These are phyloP conservation scores for Aphidius gifuensis DNA, from an alignment of 1,140 invertebrate species.

Conservation along the genomic window DNA sequence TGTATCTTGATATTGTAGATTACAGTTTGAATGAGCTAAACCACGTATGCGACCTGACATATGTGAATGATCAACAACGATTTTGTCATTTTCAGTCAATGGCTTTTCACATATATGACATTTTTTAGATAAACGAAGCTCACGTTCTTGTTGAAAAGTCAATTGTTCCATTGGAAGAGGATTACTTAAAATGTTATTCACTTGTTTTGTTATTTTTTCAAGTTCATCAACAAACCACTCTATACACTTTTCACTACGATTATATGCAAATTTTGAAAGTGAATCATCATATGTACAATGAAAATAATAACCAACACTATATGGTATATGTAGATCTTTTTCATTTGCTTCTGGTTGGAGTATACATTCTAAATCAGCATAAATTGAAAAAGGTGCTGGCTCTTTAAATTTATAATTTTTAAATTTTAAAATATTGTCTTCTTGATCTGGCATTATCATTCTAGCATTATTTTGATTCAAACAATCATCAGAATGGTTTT, in stretches of 20 bases:
- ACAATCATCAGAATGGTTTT: neutral
- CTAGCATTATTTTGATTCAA: neutral
- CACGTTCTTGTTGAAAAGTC: too few species aligned
- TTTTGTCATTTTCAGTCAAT: too few species aligned
- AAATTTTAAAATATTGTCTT: conserved; percentile 25
- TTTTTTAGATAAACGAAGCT: too few species aligned
- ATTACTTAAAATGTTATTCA: neutral
- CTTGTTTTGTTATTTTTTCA: neutral
- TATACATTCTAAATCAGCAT: conserved; percentile 42
- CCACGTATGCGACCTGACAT: neutral
- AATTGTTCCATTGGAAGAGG: too few species aligned
- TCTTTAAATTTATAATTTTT: conserved; percentile 37
- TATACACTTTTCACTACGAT: conserved; percentile 36
- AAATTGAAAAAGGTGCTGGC: conserved; percentile 37
- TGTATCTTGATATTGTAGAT: conserved; percentile 24
- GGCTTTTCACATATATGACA: too few species aligned
- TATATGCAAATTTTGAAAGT: conserved; percentile 24
- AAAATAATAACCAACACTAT: conserved; percentile 44
- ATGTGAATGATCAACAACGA: too few species aligned
- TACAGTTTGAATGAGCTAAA: neutral
- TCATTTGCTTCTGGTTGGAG: conserved; percentile 32
- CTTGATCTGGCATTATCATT: neutral
- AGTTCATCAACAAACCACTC: conserved; percentile 31
- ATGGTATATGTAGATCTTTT: conserved; percentile 39
- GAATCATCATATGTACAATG: too few species aligned